A percentile compares a stretch with the other conserved stretches of the same genome.
Evolutionary conservation across 2,113 vertebrate genomes (phyloP).

Genomic region (Xenopus borealis): DNA sequence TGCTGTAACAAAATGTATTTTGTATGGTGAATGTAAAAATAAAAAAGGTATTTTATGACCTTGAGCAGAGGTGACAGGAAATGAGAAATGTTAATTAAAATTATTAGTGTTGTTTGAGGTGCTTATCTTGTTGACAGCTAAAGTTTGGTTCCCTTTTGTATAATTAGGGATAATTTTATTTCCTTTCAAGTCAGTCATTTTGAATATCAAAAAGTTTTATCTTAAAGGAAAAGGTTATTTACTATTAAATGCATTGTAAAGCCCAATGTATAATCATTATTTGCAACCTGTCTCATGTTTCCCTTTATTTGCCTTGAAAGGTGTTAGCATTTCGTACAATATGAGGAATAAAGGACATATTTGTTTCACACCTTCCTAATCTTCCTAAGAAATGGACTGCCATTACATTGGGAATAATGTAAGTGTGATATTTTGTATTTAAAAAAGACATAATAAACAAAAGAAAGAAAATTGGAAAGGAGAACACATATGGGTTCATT

Average conservation of each 20-base stretch:
- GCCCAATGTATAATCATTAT: conserved; percentile 75
- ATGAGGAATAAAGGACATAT: no score
- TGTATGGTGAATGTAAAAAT: background rate
- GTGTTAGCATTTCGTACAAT: background rate
- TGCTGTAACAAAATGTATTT: background rate
- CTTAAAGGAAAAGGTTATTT: conserved; percentile 70
- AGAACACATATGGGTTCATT: background rate
- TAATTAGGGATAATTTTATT: conserved; percentile 78
- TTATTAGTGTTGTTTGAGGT: conserved; percentile 77
- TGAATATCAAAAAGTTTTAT: conserved; percentile 82
- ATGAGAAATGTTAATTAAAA: conserved; percentile 79
- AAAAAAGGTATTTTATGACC: conserved; percentile 58
- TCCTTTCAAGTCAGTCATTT: conserved; percentile 79
- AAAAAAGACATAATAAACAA: no score
- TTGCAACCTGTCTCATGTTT: conserved; percentile 56
- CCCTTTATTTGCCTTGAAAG: conserved; percentile 57
- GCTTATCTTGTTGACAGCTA: conserved; percentile 80
- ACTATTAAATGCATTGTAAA: conserved; percentile 63
- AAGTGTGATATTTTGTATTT: no score
- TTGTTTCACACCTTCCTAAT: no score
- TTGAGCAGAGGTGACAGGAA: conserved; percentile 69
- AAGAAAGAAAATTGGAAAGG: background rate
- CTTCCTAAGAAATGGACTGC: no score
- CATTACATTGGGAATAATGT: no score
- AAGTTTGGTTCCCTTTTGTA: conserved; percentile 77